These are phyloP conservation scores for Hirtodrosophila confusa DNA, from an alignment of 2,888 invertebrate species.

Conservation along the genomic window DNA sequence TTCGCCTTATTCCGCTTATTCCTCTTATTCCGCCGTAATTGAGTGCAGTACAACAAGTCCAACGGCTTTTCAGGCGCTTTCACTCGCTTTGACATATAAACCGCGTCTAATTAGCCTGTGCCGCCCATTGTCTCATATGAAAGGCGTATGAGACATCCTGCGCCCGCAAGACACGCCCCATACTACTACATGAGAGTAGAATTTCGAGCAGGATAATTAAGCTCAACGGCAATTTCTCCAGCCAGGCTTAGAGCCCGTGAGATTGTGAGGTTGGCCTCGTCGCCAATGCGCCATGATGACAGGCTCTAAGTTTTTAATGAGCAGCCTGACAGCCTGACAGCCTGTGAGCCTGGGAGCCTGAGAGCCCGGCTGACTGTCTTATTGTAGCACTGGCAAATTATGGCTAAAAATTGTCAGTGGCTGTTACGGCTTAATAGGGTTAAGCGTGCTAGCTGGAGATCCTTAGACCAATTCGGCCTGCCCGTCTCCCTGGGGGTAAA, in stretches of 20 bases:
- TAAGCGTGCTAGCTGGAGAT: conserved; percentile 48
- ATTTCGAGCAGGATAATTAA: conserved; percentile 64
- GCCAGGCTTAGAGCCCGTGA: conserved; percentile 19
- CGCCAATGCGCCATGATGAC: conserved; percentile 63
- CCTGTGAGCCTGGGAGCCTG: background rate
- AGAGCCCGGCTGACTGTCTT: background rate
- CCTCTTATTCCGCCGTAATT: conserved; percentile 49
- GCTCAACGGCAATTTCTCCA: conserved; percentile 44
- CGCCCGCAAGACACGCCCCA: conserved; percentile 10
- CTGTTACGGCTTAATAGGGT: conserved; percentile 60
- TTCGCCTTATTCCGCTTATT: conserved; percentile 4
- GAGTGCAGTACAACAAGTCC: conserved; percentile 36
- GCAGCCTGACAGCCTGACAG: conserved; percentile 21
- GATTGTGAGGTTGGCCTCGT: conserved; percentile 43
- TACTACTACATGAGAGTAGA: conserved; percentile 1
- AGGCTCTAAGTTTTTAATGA: conserved; percentile 71
- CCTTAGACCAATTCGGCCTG: conserved; percentile 1
- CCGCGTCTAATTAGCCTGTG: conserved; percentile 73
- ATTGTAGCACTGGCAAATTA: conserved; percentile 37
- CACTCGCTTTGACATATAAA: conserved; percentile 63
- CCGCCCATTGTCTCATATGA: conserved; percentile 56
- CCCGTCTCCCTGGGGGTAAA: background rate
- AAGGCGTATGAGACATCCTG: conserved; percentile 11
- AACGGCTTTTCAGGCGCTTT: conserved; percentile 28
- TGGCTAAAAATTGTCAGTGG: conserved; percentile 62